phyloP scores from a whole-genome alignment of 2,797 vertebrate species.

The Selene dorsalis region DNA sequence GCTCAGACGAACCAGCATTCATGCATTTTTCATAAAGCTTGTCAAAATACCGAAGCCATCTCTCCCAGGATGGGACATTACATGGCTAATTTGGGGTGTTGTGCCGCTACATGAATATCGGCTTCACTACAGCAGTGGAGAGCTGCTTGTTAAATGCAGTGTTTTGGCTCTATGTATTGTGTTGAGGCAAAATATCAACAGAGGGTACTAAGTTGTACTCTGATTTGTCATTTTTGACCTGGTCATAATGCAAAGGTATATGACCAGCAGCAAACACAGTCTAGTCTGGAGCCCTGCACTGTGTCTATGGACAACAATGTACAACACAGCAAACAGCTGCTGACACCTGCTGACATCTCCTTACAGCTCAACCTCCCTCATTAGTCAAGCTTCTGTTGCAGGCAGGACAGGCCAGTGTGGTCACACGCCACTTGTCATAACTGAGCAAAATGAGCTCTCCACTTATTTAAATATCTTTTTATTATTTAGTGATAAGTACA shows the following conservation, averaged over 20 bases:
- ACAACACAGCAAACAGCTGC: too few relatives aligned
- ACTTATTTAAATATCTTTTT: too few relatives aligned
- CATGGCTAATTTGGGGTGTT: constrained; percentile 69
- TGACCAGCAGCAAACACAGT: neutral
- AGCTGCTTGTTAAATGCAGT: constrained; percentile 43
- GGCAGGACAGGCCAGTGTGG: too few relatives aligned
- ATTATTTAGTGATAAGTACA: too few relatives aligned
- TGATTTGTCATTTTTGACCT: neutral
- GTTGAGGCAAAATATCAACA: constrained; percentile 42
- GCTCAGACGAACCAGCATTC: constrained; percentile 45
- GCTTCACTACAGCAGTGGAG: constrained; percentile 30
- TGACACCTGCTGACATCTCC: too few relatives aligned
- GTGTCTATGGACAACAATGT: too few relatives aligned
- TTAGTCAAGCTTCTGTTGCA: too few relatives aligned
- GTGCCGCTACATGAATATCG: constrained; percentile 55
- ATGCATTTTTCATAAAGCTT: constrained; percentile 73
- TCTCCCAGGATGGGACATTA: constrained; percentile 63
- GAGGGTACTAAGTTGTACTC: constrained; percentile 14
- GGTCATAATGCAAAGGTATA: neutral
- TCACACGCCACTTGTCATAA: too few relatives aligned
- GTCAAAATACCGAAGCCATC: constrained; percentile 38
- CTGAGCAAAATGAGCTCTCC: too few relatives aligned
- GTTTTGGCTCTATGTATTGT: constrained; percentile 31
- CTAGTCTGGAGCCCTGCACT: too few relatives aligned
- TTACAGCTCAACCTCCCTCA: too few relatives aligned